Conservation (phyloP, 2,888 invertebrate genomes). For the Synanthedon andrenaeformis region DNA sequence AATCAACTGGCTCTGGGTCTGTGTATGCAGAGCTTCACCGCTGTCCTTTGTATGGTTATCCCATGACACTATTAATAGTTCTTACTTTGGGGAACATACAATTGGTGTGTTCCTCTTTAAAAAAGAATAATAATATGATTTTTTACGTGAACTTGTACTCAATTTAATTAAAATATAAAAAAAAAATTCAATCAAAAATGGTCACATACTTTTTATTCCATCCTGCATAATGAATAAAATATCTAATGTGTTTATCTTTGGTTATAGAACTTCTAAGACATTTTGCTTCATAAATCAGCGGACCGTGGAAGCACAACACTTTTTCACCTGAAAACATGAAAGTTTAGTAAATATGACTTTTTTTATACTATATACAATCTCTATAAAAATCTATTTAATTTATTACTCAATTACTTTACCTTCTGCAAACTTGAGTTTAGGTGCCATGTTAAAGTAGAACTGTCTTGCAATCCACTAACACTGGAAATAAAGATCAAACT, state of each 20-base stretch:
- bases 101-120: no score
- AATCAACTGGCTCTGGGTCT: no score
- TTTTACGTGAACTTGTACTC: no score
- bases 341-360: background rate
- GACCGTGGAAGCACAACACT: conserved; percentile 96
- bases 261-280: conserved; percentile 85
- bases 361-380: background rate
- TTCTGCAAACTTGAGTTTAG: conserved; percentile 80
- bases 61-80: no score
- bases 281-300: conserved; percentile 96
- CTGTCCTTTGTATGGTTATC: no score
- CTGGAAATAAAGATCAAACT: no score
- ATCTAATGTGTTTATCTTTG: conserved; percentile 89
- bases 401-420: conserved; percentile 48
- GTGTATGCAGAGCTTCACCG: no score
- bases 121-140: no score
- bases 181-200: no score
- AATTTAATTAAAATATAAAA: no score
- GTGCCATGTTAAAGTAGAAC: conserved; percentile 54
- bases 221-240: conserved; percentile 96
- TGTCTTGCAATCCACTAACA: no score
- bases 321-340: conserved; percentile 77
- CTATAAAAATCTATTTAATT: background rate
- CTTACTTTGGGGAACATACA: no score
- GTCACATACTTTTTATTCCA: conserved; percentile 95